Evolutionary conservation across 1,140 invertebrate species (phyloP).

Genomic region (Drosophila paulistorum): DNA sequence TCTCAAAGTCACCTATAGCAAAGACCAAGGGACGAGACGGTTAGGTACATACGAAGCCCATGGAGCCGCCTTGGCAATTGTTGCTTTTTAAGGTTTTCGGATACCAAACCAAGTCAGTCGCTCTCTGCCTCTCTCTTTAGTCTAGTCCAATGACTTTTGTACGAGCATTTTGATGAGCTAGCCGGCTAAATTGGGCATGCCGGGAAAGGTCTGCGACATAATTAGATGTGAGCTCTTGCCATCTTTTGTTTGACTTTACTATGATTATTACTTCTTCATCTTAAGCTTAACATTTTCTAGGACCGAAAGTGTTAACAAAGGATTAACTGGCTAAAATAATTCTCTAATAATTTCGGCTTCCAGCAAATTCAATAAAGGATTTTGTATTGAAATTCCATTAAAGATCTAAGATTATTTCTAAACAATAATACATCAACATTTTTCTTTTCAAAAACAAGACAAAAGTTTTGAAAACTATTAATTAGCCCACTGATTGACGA

Average conservation of each 20-base stretch:
- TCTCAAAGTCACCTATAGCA: slow-evolving; percentile 51
- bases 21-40: not conserved
- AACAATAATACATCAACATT: no score
- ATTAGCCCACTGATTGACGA: slow-evolving; percentile 11
- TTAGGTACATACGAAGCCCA: slow-evolving; percentile 15
- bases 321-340: no score
- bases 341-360: no score
- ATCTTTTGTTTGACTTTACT: no score
- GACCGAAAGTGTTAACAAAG: no score
- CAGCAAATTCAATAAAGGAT: not conserved
- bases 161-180: slow-evolving; percentile 22
- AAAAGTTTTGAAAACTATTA: slow-evolving; percentile 8
- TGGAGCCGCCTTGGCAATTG: slow-evolving; percentile 52
- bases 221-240: not conserved
- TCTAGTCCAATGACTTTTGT: slow-evolving; percentile 55
- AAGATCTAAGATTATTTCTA: no score
- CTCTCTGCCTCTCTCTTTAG: not conserved
- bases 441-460: not conserved
- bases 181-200: not conserved
- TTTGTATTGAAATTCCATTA: no score
- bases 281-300: no score
- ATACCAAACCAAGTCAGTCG: slow-evolving; percentile 5
- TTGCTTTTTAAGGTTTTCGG: slow-evolving; percentile 41
- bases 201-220: slow-evolving; percentile 39
- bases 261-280: no score